A percentile compares a stretch with the other conserved stretches of the same genome.
Conservation (phyloP, 2,113 vertebrate genomes). For the Bagarius yarrelli region DNA sequence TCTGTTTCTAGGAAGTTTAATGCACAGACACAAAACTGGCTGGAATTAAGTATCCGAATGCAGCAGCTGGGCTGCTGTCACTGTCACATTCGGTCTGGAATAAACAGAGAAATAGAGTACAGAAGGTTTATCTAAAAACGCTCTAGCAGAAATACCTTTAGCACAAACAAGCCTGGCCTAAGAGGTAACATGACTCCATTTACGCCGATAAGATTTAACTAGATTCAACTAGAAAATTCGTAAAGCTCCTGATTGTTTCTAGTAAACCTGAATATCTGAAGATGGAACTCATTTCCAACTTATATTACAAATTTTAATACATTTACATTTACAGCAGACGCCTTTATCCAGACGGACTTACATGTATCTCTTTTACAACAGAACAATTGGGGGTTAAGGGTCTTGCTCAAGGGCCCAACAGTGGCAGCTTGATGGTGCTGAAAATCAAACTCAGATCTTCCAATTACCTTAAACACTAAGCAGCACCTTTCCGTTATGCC, state of each 20-base stretch:
- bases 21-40: background rate
- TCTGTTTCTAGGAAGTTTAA: slow-evolving; percentile 10
- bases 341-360: too few species aligned
- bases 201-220: slow-evolving; percentile 13
- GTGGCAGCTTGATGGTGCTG: too few species aligned
- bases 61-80: slow-evolving; percentile 6
- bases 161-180: background rate
- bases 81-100: slow-evolving; percentile 23
- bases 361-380: too few species aligned
- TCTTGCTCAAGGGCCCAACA: too few species aligned
- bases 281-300: too few species aligned
- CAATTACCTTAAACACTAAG: too few species aligned
- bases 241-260: background rate
- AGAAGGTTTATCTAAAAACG: slow-evolving; percentile 1
- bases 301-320: too few species aligned
- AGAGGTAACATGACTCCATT: background rate
- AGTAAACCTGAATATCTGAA: too few species aligned
- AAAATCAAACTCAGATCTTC: too few species aligned
- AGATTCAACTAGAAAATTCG: background rate
- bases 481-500: too few species aligned
- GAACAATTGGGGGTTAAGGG: too few species aligned
- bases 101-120: slow-evolving; percentile 2
- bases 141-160: background rate
- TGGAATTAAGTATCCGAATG: slow-evolving; percentile 5
- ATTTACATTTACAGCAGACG: background rate